Evolutionary conservation across 2,797 vertebrate genomes (phyloP).

Genomic region (Enteromius paludinosus): DNA sequence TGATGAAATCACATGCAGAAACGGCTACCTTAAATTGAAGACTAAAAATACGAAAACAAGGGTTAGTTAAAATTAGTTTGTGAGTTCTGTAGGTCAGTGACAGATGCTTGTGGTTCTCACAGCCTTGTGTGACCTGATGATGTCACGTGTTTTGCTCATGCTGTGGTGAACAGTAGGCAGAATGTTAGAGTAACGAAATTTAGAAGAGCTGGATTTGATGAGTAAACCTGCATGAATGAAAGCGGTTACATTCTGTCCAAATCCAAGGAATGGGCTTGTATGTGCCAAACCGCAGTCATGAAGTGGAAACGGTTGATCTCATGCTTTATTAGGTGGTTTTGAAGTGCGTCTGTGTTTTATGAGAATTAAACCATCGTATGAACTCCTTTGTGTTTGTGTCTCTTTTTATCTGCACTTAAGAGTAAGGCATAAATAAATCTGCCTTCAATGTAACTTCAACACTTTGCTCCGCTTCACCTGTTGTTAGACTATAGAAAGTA

Average conservation of each 20-base stretch:
- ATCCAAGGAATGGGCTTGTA: not conserved
- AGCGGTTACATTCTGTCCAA: not conserved
- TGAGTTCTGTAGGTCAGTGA: constrained; percentile 24
- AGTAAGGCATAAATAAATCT: not conserved
- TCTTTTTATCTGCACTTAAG: not conserved
- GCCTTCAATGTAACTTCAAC: not conserved
- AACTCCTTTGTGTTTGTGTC: not conserved
- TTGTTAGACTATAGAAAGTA: not conserved
- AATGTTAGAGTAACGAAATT: constrained; percentile 6
- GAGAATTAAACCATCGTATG: constrained; percentile 47
- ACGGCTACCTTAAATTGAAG: not conserved
- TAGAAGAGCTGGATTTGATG: constrained; percentile 2
- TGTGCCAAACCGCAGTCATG: not conserved
- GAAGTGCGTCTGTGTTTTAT: constrained; percentile 18
- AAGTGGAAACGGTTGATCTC: not conserved
- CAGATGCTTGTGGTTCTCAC: constrained; percentile 64
- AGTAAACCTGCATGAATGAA: not conserved
- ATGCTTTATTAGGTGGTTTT: constrained; percentile 4
- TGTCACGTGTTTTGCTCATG: not conserved
- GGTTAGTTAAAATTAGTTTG: not conserved
- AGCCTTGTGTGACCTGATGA: not conserved
- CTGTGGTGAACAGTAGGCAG: constrained; percentile 16
- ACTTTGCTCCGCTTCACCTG: not conserved
- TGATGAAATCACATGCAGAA: not conserved
- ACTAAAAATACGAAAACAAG: not conserved